Conservation (phyloP, 2,113 vertebrate species). For the Diadophis punctatus region DNA sequence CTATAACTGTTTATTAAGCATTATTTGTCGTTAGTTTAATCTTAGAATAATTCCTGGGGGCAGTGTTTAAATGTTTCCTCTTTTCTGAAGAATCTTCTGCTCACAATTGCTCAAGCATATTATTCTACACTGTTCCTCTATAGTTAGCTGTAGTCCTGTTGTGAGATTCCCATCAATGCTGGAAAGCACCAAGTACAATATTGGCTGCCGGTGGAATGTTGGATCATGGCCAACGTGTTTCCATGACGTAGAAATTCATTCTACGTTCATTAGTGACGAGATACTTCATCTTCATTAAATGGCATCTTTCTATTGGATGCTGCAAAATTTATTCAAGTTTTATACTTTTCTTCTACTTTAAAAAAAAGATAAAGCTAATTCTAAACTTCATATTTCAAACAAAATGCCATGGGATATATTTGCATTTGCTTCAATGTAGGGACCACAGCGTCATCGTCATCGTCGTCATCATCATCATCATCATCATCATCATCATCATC, state of each 20-base stretch:
- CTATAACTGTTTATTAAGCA: background rate
- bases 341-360: background rate
- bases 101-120: background rate
- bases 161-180: background rate
- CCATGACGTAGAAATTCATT: background rate
- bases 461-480: too few relatives aligned
- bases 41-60: background rate
- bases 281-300: background rate
- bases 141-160: background rate
- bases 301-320: background rate
- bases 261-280: background rate
- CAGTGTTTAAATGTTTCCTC: background rate
- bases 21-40: background rate
- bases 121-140: background rate
- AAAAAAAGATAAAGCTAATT: background rate
- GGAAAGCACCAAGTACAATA: background rate
- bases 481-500: background rate
- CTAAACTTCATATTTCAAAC: background rate
- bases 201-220: background rate
- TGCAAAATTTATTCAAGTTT: background rate
- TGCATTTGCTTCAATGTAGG: background rate
- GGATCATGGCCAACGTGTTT: background rate
- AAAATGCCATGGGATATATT: background rate
- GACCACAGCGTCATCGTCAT: background rate
- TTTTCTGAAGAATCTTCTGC: background rate